Base-by-base conservation (phyloP, 2,797 vertebrate genomes). In the Hydrolagus colliei region DNA sequence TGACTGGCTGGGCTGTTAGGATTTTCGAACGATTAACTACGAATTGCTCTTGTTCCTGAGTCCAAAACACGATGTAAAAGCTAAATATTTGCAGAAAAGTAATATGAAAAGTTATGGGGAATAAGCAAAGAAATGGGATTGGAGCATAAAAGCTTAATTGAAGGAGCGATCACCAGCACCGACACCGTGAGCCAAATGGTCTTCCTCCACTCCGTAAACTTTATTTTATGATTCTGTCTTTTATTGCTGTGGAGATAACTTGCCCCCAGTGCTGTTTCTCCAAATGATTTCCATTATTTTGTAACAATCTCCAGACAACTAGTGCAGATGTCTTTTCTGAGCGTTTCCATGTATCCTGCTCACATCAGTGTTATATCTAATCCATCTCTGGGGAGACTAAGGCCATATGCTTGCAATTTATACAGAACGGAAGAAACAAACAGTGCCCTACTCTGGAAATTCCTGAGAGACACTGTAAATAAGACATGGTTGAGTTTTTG, bases 331-430 rank as follows among this genome's bases (percentile, higher is more conserved):
- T 84, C 14, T 67, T 80, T 80, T 63, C 78, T 18, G 78, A 9
- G 11, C 12, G 10, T n/a, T 65, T 80, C 18, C 77, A 65, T 65
- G 62, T 65, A 27, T 82, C 41, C 3, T 52, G 35, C 67, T 65
- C 11, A 18, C 8, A 71, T 27, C 10, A 9, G 14, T 65, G 35
- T 10, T 68, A 82, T 9, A 68, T 82, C 27, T 41, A 18, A 12
- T 32, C 63, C 22, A 68, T 82, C 79, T 65, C 79, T 52, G 18
- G 32, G 18, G 79, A 67, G 10, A 84, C 14, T 27, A 84, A 71
- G 9, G 65, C 32, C 79, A 71, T 10, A 71, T 84, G 79, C 20
- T 84, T 84, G 65, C n/a, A 84, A 84, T 84, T 84, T 84, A 84
- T 41, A 41, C 18, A 16, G 20, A n/a, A 35, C 22, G 7, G 41